phyloP scores from a whole-genome alignment of 2,797 vertebrate genomes.

The Prunella strophiata region DNA sequence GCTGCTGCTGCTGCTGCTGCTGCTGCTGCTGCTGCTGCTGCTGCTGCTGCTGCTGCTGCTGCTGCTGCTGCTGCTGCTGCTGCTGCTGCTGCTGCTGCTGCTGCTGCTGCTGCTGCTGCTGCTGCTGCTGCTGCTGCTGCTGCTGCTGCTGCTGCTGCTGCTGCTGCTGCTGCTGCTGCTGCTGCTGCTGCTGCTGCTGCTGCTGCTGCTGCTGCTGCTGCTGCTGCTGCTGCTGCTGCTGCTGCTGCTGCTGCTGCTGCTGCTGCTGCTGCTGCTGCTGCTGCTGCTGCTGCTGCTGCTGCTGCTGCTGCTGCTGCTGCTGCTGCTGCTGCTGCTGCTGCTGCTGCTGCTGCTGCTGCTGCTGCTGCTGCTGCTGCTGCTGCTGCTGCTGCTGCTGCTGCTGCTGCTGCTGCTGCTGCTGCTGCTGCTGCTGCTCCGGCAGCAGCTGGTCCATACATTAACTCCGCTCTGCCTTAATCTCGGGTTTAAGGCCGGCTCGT shows the following conservation, averaged over 20 bases:
- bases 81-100: neutral
- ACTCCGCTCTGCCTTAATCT: neutral
- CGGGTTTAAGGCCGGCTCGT: neutral
- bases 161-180: accelerated
- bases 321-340: neutral
- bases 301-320: neutral
- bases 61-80: neutral
- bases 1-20: neutral
- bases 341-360: accelerated
- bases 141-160: neutral
- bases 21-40: neutral
- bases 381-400: neutral
- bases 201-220: neutral
- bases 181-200: neutral
- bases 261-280: neutral
- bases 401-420: neutral
- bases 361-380: neutral
- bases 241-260: neutral
- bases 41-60: neutral
- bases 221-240: neutral
- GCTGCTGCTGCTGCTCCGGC: neutral
- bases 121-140: neutral
- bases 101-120: neutral
- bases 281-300: neutral
- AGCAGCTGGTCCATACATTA: neutral